phyloP scores from a whole-genome alignment of 2,113 vertebrate species.

The Triplophysa siluroides region DNA sequence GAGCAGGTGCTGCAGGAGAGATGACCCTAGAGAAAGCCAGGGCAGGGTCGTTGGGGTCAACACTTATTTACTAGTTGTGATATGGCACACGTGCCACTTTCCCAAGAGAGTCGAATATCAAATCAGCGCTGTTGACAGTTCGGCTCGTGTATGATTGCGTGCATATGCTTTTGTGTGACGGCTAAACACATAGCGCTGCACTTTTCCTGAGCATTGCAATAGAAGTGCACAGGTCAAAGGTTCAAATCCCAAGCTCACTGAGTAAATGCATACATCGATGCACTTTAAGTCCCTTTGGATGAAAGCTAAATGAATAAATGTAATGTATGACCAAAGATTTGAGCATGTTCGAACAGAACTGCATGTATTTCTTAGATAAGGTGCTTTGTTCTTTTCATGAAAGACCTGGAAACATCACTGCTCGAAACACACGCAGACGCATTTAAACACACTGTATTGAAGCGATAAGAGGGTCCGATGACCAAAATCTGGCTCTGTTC shows the following conservation, averaged over 20 bases:
- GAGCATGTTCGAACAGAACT: not conserved
- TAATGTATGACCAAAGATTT: not conserved
- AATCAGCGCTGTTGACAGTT: not conserved
- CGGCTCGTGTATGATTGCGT: not conserved
- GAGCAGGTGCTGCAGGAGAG: conserved; percentile 57
- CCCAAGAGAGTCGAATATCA: conserved; percentile 40
- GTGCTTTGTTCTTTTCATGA: not conserved
- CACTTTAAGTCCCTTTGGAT: too few species aligned
- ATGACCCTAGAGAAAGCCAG: conserved; percentile 40
- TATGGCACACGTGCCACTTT: conserved; percentile 50
- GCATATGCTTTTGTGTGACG: not conserved
- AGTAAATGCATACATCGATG: too few species aligned
- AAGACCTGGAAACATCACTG: not conserved
- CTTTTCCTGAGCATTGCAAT: not conserved
- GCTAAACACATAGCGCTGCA: not conserved
- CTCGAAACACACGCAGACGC: conserved; percentile 15
- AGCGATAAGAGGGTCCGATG: conserved; percentile 39
- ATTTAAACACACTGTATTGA: conserved; percentile 30
- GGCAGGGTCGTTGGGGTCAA: conserved; percentile 28
- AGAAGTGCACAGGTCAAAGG: too few species aligned
- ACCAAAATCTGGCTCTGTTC: conserved; percentile 48
- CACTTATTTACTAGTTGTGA: conserved; percentile 45
- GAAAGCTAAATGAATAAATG: too few species aligned
- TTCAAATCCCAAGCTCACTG: too few species aligned
- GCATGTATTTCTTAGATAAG: conserved; percentile 9